phyloP scores from a whole-genome alignment of 2,888 invertebrate genomes.

The Polymixis lichenea region DNA sequence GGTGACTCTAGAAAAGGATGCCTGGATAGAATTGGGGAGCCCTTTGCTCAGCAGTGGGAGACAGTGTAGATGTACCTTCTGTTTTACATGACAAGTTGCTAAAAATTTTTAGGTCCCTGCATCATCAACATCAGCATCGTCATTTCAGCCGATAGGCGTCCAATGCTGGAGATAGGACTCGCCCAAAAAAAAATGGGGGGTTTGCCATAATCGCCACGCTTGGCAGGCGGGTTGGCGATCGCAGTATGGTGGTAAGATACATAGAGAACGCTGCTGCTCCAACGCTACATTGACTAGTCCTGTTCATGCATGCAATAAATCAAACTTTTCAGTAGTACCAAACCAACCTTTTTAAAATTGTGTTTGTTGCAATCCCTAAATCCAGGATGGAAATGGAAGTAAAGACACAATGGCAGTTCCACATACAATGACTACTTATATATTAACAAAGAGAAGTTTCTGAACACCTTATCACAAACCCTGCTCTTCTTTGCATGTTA shows the following conservation, averaged over 20 bases:
- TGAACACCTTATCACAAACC: not conserved
- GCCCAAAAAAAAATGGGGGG: too few relatives aligned
- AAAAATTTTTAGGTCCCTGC: not conserved
- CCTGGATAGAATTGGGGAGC: too few relatives aligned
- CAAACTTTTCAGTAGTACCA: not conserved
- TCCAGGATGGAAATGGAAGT: not conserved
- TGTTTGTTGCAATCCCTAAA: not conserved
- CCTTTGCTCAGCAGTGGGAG: too few relatives aligned
- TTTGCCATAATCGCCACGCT: too few relatives aligned
- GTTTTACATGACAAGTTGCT: too few relatives aligned
- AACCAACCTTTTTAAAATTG: too few relatives aligned
- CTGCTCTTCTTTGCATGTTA: not conserved
- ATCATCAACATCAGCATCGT: not conserved
- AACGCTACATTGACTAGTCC: not conserved
- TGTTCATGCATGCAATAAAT: not conserved
- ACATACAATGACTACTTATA: not conserved
- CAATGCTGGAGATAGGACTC: not conserved
- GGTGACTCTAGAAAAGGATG: too few relatives aligned
- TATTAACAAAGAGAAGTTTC: not conserved
- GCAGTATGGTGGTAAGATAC: too few relatives aligned
- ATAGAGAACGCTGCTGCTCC: too few relatives aligned
- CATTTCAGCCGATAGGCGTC: not conserved
- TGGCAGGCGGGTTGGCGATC: too few relatives aligned
- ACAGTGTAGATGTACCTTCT: not conserved
- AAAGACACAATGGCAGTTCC: not conserved